Conservation (phyloP, 2,888 invertebrate species). For the Rhyacophila evoluta region DNA sequence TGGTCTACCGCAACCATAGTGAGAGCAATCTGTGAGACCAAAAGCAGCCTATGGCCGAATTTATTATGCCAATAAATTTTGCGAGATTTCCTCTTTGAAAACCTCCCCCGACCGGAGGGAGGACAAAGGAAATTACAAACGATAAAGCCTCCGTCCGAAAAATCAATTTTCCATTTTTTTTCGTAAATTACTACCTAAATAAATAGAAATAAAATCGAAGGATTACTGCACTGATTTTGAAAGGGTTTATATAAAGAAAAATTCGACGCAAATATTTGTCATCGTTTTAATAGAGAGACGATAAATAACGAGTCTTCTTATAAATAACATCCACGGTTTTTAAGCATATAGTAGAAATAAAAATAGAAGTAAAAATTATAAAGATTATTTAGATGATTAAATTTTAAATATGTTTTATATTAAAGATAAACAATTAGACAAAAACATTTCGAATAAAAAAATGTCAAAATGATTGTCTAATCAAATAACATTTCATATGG, state of each 20-base stretch:
- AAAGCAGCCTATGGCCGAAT: slow-evolving; percentile 51
- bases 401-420: too few relatives aligned
- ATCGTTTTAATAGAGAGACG: background rate
- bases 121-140: slow-evolving; percentile 54
- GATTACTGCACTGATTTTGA: background rate
- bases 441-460: too few relatives aligned
- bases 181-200: slow-evolving; percentile 18
- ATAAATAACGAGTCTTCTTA: background rate
- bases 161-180: slow-evolving; percentile 36
- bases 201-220: slow-evolving; percentile 19
- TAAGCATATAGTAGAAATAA: too few relatives aligned
- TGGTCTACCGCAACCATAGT: slow-evolving; percentile 39
- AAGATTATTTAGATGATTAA: too few relatives aligned
- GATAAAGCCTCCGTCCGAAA: slow-evolving; percentile 40
- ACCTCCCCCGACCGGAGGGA: slow-evolving; percentile 31
- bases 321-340: too few relatives aligned
- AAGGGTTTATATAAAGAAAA: background rate
- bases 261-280: background rate
- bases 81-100: slow-evolving; percentile 49
- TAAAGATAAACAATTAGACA: too few relatives aligned
- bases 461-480: too few relatives aligned
- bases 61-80: slow-evolving; percentile 54
- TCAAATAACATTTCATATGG: too few relatives aligned
- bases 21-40: slow-evolving; percentile 49
- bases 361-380: too few relatives aligned